Conservation (phyloP, 2,797 vertebrate genomes). For the Poeciliopsis gracilis region DNA sequence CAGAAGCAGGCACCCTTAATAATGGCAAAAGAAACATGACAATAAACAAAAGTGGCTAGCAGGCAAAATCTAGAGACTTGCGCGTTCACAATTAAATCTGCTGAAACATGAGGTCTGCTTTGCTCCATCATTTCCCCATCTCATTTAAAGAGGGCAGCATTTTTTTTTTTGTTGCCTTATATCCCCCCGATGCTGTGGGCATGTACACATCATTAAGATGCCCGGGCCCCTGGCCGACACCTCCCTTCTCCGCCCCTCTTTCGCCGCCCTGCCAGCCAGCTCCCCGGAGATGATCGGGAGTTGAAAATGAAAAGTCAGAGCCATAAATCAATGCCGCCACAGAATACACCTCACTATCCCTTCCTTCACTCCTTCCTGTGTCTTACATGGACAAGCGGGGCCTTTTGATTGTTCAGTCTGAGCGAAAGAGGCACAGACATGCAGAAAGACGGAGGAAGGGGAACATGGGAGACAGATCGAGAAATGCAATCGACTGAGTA, state of each 20-base stretch:
- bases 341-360: constrained; percentile 20
- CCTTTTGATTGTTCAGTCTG: constrained; percentile 10
- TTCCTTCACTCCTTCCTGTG: constrained; percentile 8
- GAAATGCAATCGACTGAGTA: constrained; percentile 64
- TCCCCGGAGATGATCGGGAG: constrained; percentile 75
- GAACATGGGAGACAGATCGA: constrained; percentile 35
- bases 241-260: constrained; percentile 12
- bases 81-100: constrained; percentile 45
- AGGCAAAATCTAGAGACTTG: constrained; percentile 35
- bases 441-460: constrained; percentile 8
- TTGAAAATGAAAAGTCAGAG: constrained; percentile 79
- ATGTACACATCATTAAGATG: constrained; percentile 77
- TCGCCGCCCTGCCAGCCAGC: constrained; percentile 46
- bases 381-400: constrained; percentile 37
- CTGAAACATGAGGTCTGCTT: constrained; percentile 49
- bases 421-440: constrained; percentile 19
- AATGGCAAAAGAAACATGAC: constrained; percentile 30
- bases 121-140: constrained; percentile 43
- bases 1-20: constrained; percentile 33
- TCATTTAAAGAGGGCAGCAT: constrained; percentile 64
- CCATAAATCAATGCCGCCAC: constrained; percentile 69
- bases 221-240: constrained; percentile 53
- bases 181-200: constrained; percentile 49
- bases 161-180: constrained; percentile 51
- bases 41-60: constrained; percentile 36